Base-by-base conservation (phyloP, 2,113 vertebrate genomes). In the Prietella phreatophila region DNA sequence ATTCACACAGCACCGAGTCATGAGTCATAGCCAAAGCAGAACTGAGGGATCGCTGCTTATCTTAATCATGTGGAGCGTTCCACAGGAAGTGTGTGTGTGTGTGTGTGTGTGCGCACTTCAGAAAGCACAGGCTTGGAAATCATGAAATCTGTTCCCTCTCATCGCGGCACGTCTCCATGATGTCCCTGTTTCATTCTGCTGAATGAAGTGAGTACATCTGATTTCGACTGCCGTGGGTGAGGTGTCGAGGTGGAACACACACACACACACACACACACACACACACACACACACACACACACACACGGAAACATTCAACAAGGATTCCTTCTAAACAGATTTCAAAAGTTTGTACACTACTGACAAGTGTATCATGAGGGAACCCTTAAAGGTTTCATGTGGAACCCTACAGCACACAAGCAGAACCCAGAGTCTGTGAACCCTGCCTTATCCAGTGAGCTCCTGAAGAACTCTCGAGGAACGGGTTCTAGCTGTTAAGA, bases 11-110 rank as follows among this genome's bases (percentile, higher is more conserved):
- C 36, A 22, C 10, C 1, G 39, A 25, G 19, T n/a, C 36, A 14
- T 84, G 63, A 69, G 83, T 84, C 83, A 84, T 71, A 83, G 11
- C 5, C 82, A 53, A 67, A 83, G 42, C 61, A n/a, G 61, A 83
- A 50, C 7, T n/a, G 13, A 50, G 61, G 82, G 61, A 67, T n/a
- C 50, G 13, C 20, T 6, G 8, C 63, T 84, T 84, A 84, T 84
- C 83, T 22, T 33, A 11, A 30, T 30, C 17, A 33, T 25, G 39
- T 69, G 63, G n/a, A 36, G 83, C 17, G 27, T 84, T 71, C 82
- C 14, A 65, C 58, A 83, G 82, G 61, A 83, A 83, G 47, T 55
- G 76, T 50, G 76, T 50, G 76, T 50, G 47, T 55, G 76, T 50
- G 76, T 50, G 76, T 50, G n/a, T n/a, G n/a, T n/a, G n/a, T n/a